A percentile compares a stretch with the other conserved stretches of the same genome.
Evolutionary conservation across 2,888 invertebrate species (phyloP).

Genomic region (Sarcophaga caerulescens): DNA sequence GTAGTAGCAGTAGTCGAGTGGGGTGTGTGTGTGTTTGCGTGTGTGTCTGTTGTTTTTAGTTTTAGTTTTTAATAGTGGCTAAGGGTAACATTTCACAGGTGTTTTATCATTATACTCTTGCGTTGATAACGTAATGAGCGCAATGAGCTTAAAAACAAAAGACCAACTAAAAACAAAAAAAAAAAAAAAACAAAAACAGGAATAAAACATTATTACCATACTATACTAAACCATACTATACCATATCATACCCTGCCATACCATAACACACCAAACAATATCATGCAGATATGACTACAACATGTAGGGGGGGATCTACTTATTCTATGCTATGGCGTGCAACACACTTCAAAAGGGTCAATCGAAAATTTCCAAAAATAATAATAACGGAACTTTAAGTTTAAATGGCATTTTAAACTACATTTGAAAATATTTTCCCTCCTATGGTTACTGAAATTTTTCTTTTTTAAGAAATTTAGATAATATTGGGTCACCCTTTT

Average conservation of each 20-base stretch:
- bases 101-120: constrained; percentile 50
- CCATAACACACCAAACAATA: no score
- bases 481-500: no score
- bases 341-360: no score
- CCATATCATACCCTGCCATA: neutral
- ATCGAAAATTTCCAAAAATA: no score
- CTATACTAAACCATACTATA: neutral
- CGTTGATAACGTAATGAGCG: constrained; percentile 66
- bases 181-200: neutral
- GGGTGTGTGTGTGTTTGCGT: constrained; percentile 8
- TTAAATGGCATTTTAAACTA: no score
- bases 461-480: no score
- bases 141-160: constrained; percentile 66
- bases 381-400: no score
- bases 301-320: no score
- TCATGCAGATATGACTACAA: neutral
- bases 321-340: no score
- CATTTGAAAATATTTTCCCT: no score
- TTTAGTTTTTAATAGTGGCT: constrained; percentile 65
- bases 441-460: no score
- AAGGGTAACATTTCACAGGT: constrained; percentile 61
- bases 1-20: constrained; percentile 34
- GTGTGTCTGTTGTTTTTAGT: constrained; percentile 25
- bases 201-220: constrained; percentile 32
- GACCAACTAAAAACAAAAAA: constrained; percentile 31